Evolutionary conservation across 35 echinoderm and acorn worm species (phyloP).

Genomic region (Strongylocentrotus purpuratus): DNA sequence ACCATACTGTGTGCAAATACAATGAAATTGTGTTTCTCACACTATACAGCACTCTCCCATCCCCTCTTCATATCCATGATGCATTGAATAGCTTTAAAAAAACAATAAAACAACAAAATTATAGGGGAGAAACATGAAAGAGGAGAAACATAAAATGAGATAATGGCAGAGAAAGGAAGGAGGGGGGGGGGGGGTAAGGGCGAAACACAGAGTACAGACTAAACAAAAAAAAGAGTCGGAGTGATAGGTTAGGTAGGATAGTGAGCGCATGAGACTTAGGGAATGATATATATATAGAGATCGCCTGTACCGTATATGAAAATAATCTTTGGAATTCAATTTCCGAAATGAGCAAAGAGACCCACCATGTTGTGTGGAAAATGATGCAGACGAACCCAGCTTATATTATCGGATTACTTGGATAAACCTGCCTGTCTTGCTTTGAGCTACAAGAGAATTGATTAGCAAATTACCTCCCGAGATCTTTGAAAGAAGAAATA

Average conservation of each 20-base stretch:
- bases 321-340: slow-evolving; percentile 20
- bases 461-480: neutral
- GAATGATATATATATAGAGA: neutral
- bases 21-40: no score
- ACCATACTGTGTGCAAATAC: no score
- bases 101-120: no score
- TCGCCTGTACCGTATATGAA: neutral
- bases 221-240: neutral
- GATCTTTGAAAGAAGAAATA: neutral
- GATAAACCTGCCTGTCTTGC: slow-evolving; percentile 1
- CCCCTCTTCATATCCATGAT: no score
- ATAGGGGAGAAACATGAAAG: no score
- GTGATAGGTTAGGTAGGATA: neutral
- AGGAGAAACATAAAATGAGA: no score
- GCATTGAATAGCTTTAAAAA: no score
- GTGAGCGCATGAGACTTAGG: neutral
- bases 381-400: neutral
- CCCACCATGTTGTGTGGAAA: neutral
- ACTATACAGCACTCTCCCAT: no score
- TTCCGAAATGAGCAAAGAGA: neutral
- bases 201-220: neutral
- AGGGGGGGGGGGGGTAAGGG: neutral
- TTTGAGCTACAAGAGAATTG: neutral
- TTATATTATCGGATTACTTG: neutral
- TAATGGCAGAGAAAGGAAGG: no score